Evolutionary conservation across 2,113 vertebrate species (phyloP).

Genomic region (Egretta garzetta): DNA sequence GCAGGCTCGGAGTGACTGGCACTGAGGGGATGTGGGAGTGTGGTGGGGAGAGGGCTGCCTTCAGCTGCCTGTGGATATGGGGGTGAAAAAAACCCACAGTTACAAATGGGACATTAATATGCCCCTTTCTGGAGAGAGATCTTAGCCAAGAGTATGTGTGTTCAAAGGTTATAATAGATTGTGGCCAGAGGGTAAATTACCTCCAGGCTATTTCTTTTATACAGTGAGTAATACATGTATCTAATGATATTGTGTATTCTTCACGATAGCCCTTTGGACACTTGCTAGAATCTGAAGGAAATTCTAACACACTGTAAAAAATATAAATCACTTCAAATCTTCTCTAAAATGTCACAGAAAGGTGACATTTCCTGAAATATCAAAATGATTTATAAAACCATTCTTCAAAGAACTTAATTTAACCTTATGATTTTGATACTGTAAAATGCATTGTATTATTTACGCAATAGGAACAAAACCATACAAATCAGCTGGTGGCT

Average conservation of each 20-base stretch:
- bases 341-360: not conserved
- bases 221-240: not conserved
- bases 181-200: not conserved
- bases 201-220: not conserved
- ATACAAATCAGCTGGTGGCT: not conserved
- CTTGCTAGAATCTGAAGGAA: not conserved
- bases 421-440: not conserved
- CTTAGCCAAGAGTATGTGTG: not conserved
- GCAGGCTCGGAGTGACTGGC: not conserved
- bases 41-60: not conserved
- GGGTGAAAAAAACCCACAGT: accelerated
- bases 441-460: not conserved
- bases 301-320: not conserved
- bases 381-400: not conserved
- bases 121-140: not conserved
- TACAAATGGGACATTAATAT: not conserved
- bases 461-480: not conserved
- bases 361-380: not conserved
- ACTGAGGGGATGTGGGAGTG: too few species aligned
- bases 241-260: not conserved
- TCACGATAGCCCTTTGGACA: not conserved
- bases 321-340: not conserved
- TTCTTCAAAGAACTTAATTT: not conserved
- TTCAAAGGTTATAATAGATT: not conserved
- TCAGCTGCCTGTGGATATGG: too few species aligned